These are phyloP conservation scores for Drosophila virilis DNA, from an alignment of 1,140 invertebrate genomes.

Conservation along the genomic window DNA sequence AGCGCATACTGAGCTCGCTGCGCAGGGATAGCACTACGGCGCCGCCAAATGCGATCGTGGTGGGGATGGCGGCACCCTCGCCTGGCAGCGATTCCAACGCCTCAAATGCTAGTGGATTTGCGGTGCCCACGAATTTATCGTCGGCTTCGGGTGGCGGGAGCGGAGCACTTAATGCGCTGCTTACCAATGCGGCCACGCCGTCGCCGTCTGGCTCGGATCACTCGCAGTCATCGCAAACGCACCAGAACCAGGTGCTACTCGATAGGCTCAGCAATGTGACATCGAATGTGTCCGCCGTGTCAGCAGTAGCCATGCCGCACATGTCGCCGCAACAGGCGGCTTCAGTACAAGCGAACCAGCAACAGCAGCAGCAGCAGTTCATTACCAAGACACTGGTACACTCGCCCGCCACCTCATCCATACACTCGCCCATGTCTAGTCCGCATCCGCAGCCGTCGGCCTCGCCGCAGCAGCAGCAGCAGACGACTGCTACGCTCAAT, in stretches of 20 bases:
- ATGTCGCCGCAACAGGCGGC: conserved; percentile 77
- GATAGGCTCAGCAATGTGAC: conserved; percentile 76
- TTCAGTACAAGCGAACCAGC: conserved; percentile 24
- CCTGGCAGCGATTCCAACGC: conserved; percentile 83
- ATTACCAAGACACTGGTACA: conserved; percentile 79
- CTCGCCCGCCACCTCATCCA: conserved; percentile 80
- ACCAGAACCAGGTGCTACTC: conserved; percentile 77
- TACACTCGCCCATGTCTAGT: conserved; percentile 86
- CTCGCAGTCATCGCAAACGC: conserved; percentile 76
- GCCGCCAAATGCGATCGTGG: conserved; percentile 78
- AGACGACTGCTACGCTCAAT: conserved; percentile 85
- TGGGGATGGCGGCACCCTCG: conserved; percentile 80
- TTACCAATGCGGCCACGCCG: conserved; percentile 73
- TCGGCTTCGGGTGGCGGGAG: conserved; percentile 45
- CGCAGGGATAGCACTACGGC: conserved; percentile 72
- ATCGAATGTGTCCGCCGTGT: conserved; percentile 64
- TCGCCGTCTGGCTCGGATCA: conserved; percentile 80
- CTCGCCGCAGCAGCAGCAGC: conserved; percentile 76
- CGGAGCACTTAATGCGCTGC: conserved; percentile 58
- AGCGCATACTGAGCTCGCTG: conserved; percentile 70
- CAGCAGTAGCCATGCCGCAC: conserved; percentile 72
- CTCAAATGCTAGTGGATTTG: conserved; percentile 81
- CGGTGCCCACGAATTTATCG: conserved; percentile 69
- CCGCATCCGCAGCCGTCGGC: conserved; percentile 87
- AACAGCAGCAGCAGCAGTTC: conserved; percentile 64